Conservation (phyloP, 2,888 invertebrate species). For the Eurois occulta region DNA sequence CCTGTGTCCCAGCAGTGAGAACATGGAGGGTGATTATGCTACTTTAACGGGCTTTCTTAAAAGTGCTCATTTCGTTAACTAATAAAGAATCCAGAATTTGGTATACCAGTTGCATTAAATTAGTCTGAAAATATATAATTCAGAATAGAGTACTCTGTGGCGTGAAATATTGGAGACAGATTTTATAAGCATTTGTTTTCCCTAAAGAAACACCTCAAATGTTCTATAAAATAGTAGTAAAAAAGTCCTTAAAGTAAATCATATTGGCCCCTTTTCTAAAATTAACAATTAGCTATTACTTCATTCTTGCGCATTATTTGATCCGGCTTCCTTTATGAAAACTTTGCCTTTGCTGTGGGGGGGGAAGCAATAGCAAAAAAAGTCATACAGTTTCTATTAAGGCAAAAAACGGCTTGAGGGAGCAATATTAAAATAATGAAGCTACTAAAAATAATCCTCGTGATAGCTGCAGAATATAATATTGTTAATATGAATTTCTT, state of each 20-base stretch:
- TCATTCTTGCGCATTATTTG: background rate
- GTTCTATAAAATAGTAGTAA: background rate
- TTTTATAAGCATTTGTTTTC: background rate
- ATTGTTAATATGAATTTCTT: background rate
- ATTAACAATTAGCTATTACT: background rate
- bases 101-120: background rate
- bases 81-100: background rate
- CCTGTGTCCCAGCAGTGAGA: background rate
- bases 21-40: background rate
- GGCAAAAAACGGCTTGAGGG: conserved; percentile 3
- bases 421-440: background rate
- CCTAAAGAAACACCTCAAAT: background rate
- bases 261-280: conserved; percentile 3
- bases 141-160: background rate
- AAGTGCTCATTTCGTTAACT: background rate
- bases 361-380: conserved; percentile 3
- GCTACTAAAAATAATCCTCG: background rate
- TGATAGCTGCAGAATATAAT: background rate
- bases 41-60: background rate
- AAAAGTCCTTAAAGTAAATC: background rate
- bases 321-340: conserved; percentile 4
- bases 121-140: background rate
- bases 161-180: background rate
- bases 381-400: background rate
- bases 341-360: background rate